phyloP scores from a whole-genome alignment of 2,113 vertebrate species.

The Willisornis vidua region DNA sequence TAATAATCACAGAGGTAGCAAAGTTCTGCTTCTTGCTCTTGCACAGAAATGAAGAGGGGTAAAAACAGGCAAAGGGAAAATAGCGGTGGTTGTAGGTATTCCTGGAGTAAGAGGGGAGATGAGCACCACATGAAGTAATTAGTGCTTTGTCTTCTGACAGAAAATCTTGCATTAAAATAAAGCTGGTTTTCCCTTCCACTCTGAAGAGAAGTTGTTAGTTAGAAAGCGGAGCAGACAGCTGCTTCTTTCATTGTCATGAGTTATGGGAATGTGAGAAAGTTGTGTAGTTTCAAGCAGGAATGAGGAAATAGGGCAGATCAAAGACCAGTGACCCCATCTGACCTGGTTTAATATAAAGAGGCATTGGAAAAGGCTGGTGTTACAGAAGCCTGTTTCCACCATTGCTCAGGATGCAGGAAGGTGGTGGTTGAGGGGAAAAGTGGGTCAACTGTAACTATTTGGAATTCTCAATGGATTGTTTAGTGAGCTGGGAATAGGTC shows the following conservation, averaged over 20 bases:
- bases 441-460: neutral
- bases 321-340: neutral
- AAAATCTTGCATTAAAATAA: slow-evolving; percentile 4
- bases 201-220: slow-evolving; percentile 28
- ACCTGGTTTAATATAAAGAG: slow-evolving; percentile 14
- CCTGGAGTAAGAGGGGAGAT: neutral
- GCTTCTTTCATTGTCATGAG: slow-evolving; percentile 22
- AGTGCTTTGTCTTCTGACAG: neutral
- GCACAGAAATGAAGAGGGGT: neutral
- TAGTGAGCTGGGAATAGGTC: neutral
- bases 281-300: slow-evolving; percentile 34
- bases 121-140: neutral
- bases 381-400: neutral
- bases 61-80: neutral
- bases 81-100: neutral
- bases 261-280: slow-evolving; percentile 32
- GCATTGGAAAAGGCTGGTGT: neutral
- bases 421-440: neutral
- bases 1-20: slow-evolving; percentile 67
- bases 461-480: neutral
- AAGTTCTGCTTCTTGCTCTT: slow-evolving; percentile 8
- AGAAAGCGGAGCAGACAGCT: slow-evolving; percentile 11
- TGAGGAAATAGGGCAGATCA: slow-evolving; percentile 46
- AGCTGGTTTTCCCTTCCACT: neutral
- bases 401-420: neutral